Evolutionary conservation across 2,113 vertebrate genomes (phyloP).

Genomic region (Oceanites oceanicus): DNA sequence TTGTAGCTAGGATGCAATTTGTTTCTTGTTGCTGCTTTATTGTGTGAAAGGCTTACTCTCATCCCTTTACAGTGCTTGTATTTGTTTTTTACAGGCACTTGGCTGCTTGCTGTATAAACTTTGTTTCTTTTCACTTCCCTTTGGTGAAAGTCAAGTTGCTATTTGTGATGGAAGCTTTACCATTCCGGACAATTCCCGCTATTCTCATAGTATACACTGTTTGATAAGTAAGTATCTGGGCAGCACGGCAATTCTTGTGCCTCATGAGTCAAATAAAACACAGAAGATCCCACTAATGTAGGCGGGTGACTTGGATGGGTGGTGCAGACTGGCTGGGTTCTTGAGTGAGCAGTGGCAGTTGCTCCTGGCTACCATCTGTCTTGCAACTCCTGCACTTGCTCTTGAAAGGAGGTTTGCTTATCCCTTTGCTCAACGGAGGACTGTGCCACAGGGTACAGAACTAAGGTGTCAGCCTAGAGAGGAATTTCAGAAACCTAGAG

Average conservation of each 20-base stretch:
- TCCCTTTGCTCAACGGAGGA: fast-evolving
- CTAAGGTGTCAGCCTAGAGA: not conserved
- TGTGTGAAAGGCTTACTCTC: not conserved
- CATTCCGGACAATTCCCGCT: constrained; percentile 92
- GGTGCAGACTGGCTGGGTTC: not conserved
- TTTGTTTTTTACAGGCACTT: constrained; percentile 82
- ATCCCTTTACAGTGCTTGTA: not conserved
- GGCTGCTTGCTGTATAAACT: constrained; percentile 99
- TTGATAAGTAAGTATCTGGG: constrained; percentile 89
- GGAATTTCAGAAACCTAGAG: not conserved
- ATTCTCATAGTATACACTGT: constrained; percentile 88
- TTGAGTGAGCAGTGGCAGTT: not conserved
- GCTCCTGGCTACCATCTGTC: not conserved
- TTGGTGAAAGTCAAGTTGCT: constrained; percentile 98
- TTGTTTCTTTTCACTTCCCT: constrained; percentile 97
- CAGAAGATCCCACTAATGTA: fast-evolving
- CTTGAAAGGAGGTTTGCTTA: not conserved
- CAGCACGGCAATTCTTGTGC: too few species aligned
- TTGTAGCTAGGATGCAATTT: not conserved
- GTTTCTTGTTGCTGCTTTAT: not conserved
- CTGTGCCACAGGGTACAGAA: not conserved
- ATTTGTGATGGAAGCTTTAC: constrained; percentile 97
- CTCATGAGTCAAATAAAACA: fast-evolving
- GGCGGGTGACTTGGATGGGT: not conserved
- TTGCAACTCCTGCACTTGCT: not conserved